Conservation (phyloP, 2,888 invertebrate genomes). For the Eumacrocentrus americanus region DNA sequence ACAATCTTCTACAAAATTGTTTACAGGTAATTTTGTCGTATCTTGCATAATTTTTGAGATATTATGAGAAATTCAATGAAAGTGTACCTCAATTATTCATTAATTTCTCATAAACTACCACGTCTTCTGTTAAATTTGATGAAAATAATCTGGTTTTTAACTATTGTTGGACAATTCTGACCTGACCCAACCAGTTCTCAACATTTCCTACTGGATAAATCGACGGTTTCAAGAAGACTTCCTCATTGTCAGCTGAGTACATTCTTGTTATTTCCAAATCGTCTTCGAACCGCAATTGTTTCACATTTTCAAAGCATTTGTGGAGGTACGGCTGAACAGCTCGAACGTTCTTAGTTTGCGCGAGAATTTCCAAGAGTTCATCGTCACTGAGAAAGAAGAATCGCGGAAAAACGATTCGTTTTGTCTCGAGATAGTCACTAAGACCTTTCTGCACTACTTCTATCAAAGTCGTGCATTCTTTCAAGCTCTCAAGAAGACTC, state of each 20-base stretch:
- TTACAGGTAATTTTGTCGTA: too few relatives aligned
- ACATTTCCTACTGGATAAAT: constrained; percentile 77
- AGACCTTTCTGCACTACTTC: constrained; percentile 78
- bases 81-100: too few relatives aligned
- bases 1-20: too few relatives aligned
- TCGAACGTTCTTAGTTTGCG: constrained; percentile 77
- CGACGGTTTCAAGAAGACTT: constrained; percentile 70
- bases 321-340: constrained; percentile 83
- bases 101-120: too few relatives aligned
- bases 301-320: constrained; percentile 83
- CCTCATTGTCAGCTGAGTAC: constrained; percentile 79
- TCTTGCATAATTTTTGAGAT: too few relatives aligned
- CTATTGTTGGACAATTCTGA: neutral
- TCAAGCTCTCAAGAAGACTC: constrained; percentile 71
- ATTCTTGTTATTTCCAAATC: constrained; percentile 75
- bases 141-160: too few relatives aligned
- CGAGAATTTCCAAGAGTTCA: constrained; percentile 80
- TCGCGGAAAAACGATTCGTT: constrained; percentile 75
- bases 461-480: constrained; percentile 73
- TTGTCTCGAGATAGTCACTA: constrained; percentile 78
- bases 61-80: too few relatives aligned
- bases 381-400: constrained; percentile 86
- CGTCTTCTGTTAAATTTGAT: too few relatives aligned
- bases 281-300: constrained; percentile 72
- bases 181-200: constrained; percentile 73